These are phyloP conservation scores for Poecilia gillii DNA, from an alignment of 2,797 vertebrate genomes.

Conservation along the genomic window DNA sequence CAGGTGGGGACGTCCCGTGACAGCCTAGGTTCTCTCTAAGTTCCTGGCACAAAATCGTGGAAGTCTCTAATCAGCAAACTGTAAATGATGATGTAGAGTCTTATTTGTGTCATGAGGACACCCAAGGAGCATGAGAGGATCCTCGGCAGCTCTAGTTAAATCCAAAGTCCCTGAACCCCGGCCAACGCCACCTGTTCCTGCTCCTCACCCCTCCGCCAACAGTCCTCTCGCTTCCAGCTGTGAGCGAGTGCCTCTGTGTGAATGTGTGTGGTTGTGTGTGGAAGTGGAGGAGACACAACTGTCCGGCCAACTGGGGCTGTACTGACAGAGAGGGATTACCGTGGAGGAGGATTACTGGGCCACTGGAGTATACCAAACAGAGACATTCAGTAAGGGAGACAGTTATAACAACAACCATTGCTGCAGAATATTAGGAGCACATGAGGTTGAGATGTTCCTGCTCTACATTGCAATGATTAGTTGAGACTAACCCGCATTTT, in stretches of 20 bases:
- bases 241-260: constrained; percentile 24
- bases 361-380: constrained; percentile 51
- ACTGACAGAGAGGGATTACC: constrained; percentile 73
- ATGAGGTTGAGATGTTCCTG: neutral
- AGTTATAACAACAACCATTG: neutral
- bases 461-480: neutral
- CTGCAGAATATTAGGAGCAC: neutral
- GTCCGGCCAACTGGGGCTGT: constrained; percentile 59
- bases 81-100: constrained; percentile 25
- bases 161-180: constrained; percentile 47
- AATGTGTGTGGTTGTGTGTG: constrained; percentile 21
- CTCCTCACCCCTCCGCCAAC: constrained; percentile 68
- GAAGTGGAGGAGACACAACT: constrained; percentile 42
- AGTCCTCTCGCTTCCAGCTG: constrained; percentile 66
- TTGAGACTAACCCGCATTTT: neutral
- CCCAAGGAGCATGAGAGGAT: constrained; percentile 37
- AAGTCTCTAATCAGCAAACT: constrained; percentile 26
- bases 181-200: constrained; percentile 71
- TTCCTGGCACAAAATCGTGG: neutral
- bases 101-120: constrained; percentile 33
- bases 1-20: neutral
- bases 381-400: constrained; percentile 25
- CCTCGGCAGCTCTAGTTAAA: constrained; percentile 43
- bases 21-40: neutral
- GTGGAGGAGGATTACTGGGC: constrained; percentile 67